Conservation (phyloP, 2,113 vertebrate genomes). For the Takifugu bimaculatus region DNA sequence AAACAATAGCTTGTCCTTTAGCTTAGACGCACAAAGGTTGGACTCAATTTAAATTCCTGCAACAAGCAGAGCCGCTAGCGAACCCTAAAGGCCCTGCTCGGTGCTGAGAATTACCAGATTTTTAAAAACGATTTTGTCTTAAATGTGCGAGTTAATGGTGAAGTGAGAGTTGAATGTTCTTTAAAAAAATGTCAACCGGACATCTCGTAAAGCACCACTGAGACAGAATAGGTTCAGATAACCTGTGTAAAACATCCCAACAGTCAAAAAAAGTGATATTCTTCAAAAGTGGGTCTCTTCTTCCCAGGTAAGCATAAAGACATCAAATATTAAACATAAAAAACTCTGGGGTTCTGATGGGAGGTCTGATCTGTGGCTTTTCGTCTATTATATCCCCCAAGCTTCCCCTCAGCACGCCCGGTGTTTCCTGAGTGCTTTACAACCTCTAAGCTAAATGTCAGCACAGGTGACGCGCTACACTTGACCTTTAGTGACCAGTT, state of each 20-base stretch:
- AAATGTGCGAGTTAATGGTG: neutral
- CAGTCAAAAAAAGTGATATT: neutral
- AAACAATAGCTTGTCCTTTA: too few species aligned
- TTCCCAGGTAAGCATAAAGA: slow-evolving; percentile 10
- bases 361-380: slow-evolving; percentile 23
- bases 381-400: slow-evolving; percentile 16
- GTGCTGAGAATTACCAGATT: too few species aligned
- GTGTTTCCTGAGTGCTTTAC: slow-evolving; percentile 3
- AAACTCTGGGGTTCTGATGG: slow-evolving; percentile 7
- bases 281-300: neutral
- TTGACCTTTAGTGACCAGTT: slow-evolving; percentile 51
- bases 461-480: slow-evolving; percentile 46
- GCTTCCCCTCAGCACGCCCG: slow-evolving; percentile 18
- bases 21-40: neutral
- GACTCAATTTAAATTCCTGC: neutral
- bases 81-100: neutral
- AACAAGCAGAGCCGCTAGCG: neutral
- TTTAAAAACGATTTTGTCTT: too few species aligned
- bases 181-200: too few species aligned
- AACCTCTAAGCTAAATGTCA: slow-evolving; percentile 52
- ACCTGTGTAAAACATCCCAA: too few species aligned
- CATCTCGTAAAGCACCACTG: too few species aligned
- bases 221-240: too few species aligned
- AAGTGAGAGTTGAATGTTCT: too few species aligned
- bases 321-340: slow-evolving; percentile 31